These are phyloP conservation scores for Pelobates fuscus DNA, from an alignment of 2,113 vertebrate species.

Conservation along the genomic window DNA sequence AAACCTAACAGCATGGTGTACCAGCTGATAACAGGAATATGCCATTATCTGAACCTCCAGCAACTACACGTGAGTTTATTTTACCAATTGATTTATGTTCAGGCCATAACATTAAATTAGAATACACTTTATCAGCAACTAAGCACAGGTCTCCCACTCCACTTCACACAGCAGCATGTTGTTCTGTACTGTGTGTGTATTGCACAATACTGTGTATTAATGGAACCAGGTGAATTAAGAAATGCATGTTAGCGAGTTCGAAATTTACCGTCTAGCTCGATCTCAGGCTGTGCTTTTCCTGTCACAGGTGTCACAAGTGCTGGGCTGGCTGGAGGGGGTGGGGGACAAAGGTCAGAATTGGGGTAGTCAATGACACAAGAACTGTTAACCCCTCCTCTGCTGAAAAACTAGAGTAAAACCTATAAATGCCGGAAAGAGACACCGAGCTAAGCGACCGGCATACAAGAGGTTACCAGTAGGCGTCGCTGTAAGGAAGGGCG, in stretches of 20 bases:
- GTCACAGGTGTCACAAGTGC: not conserved
- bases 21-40: too few relatives aligned
- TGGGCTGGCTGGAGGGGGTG: not conserved
- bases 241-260: too few relatives aligned
- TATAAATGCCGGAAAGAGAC: not conserved
- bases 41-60: too few relatives aligned
- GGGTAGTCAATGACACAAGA: not conserved
- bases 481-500: not conserved
- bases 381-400: not conserved
- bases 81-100: too few relatives aligned
- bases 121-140: too few relatives aligned
- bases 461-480: not conserved
- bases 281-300: not conserved
- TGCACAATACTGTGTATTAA: not conserved
- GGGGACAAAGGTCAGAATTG: constrained; percentile 7
- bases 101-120: too few relatives aligned
- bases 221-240: too few relatives aligned
- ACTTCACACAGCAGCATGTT: too few relatives aligned
- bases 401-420: not conserved
- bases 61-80: too few relatives aligned
- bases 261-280: not conserved
- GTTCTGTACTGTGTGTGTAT: too few relatives aligned
- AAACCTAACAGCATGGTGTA: too few relatives aligned
- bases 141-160: too few relatives aligned
- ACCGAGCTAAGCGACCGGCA: not conserved